Evolutionary conservation across 2,113 vertebrate genomes (phyloP).

Genomic region (Hydrolagus affinis): DNA sequence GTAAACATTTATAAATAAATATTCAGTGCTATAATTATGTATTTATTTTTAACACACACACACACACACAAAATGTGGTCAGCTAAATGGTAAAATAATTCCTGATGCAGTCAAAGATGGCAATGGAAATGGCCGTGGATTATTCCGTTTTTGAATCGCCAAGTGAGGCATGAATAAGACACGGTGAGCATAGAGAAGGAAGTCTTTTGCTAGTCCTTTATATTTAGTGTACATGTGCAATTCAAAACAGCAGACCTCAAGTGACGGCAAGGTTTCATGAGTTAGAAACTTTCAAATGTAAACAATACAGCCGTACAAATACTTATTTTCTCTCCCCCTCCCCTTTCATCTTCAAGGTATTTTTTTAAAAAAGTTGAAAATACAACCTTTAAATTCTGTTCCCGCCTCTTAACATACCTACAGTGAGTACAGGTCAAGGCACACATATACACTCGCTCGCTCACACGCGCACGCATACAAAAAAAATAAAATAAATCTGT

Average conservation of each 20-base stretch:
- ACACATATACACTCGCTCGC: background rate
- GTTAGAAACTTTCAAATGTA: conserved; percentile 19
- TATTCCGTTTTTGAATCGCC: conserved; percentile 23
- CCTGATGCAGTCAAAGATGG: background rate
- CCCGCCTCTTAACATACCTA: background rate
- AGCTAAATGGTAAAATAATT: conserved; percentile 13
- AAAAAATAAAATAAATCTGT: background rate
- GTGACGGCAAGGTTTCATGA: conserved; percentile 14
- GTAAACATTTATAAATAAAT: conserved; percentile 28
- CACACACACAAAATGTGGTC: background rate
- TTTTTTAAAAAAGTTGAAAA: conserved; percentile 13
- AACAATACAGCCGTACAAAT: conserved; percentile 17
- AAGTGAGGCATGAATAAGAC: background rate
- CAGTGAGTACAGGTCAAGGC: background rate
- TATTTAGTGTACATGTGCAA: conserved; percentile 24
- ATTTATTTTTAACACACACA: background rate
- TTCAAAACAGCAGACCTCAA: conserved; percentile 13
- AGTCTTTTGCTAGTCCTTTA: background rate
- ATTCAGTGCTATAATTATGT: conserved; percentile 23
- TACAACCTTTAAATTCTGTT: conserved; percentile 1
- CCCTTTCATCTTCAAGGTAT: background rate
- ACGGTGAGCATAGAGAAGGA: background rate
- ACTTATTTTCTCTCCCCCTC: background rate
- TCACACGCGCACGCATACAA: background rate
- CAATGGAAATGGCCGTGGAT: background rate